These are phyloP conservation scores for Thalassophryne amazonica DNA, from an alignment of 2,797 vertebrate genomes.

Conservation along the genomic window DNA sequence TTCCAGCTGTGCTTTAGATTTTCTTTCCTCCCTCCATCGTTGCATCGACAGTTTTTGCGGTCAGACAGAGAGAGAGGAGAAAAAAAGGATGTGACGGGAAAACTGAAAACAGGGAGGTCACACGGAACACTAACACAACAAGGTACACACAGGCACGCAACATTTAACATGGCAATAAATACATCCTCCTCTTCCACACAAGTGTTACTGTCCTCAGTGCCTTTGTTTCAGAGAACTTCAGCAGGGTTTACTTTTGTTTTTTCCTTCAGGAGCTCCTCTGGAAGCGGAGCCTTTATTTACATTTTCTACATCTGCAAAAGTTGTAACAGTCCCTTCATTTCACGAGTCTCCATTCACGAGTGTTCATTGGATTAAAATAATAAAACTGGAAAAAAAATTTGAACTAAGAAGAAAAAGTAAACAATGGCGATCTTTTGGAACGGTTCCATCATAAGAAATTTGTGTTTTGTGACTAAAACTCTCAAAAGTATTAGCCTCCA, in stretches of 20 bases:
- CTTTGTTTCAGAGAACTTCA: conserved; percentile 27
- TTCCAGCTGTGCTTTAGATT: not conserved
- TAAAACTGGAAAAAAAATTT: conserved; percentile 1
- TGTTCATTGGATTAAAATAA: conserved; percentile 27
- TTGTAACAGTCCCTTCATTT: not conserved
- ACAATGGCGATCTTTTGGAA: conserved; percentile 4
- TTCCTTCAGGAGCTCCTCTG: conserved; percentile 7
- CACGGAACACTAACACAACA: conserved; percentile 59
- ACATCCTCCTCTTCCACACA: conserved; percentile 44
- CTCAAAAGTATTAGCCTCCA: too few relatives aligned
- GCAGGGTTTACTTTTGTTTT: conserved; percentile 1
- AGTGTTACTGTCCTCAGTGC: conserved; percentile 44
- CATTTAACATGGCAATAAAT: conserved; percentile 78
- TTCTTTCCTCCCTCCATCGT: not conserved
- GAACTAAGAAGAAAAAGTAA: not conserved
- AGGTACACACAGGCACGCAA: conserved; percentile 67
- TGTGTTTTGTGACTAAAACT: conserved; percentile 32
- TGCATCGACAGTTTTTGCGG: too few relatives aligned
- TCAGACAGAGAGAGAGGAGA: not conserved
- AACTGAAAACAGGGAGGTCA: conserved; percentile 17
- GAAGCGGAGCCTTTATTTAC: conserved; percentile 66
- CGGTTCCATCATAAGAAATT: too few relatives aligned
- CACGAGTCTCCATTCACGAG: conserved; percentile 4
- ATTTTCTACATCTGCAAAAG: conserved; percentile 31
- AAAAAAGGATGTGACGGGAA: conserved; percentile 21